Conservation (phyloP, 2,113 vertebrate species). For the Pomatostomus ruficeps region DNA sequence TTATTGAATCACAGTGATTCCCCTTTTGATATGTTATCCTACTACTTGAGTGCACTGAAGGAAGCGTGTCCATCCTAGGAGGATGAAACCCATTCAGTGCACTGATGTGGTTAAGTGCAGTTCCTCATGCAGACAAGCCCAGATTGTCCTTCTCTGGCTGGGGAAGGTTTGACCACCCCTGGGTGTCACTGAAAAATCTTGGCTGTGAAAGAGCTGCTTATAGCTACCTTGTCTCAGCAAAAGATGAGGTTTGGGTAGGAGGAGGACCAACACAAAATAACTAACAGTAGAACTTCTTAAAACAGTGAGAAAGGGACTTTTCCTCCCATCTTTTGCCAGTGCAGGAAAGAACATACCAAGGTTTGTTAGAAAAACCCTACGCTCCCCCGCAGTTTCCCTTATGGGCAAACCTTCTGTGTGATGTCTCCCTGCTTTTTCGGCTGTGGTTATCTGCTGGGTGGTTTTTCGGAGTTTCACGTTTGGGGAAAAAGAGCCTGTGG, state of each 20-base stretch:
- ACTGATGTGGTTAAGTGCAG: background rate
- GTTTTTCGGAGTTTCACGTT: background rate
- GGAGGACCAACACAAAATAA: background rate
- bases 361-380: background rate
- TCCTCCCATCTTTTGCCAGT: background rate
- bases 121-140: background rate
- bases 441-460: background rate
- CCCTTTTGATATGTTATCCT: background rate
- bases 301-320: background rate
- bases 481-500: background rate
- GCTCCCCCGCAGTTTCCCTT: background rate
- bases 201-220: background rate
- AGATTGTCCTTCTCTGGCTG: background rate
- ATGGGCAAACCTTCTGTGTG: background rate
- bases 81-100: background rate
- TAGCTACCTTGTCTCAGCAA: background rate
- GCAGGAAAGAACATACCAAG: background rate
- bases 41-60: background rate
- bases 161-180: background rate
- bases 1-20: background rate
- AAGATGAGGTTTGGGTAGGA: background rate
- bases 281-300: background rate
- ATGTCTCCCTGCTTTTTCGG: background rate
- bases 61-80: background rate
- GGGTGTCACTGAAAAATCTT: background rate